Evolutionary conservation across 2,113 vertebrate genomes (phyloP).

Genomic region (Acrocephalus arundinaceus): DNA sequence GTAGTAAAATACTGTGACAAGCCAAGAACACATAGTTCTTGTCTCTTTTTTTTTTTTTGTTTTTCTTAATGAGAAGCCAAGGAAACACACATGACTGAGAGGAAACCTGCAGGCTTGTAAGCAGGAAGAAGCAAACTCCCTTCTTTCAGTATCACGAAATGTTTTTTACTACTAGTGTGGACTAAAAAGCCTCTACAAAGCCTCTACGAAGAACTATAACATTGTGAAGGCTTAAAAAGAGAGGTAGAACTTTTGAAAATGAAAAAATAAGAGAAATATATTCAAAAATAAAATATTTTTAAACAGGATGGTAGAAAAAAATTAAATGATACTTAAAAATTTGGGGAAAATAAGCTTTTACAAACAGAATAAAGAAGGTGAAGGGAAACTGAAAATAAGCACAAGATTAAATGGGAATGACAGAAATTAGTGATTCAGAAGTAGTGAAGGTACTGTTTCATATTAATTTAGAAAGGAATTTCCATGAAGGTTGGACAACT

Average conservation of each 20-base stretch:
- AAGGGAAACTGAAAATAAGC: neutral
- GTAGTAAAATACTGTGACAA: conserved; percentile 37
- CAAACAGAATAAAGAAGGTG: neutral
- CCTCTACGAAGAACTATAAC: neutral
- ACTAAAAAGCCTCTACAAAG: neutral
- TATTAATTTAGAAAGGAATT: neutral
- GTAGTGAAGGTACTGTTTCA: neutral
- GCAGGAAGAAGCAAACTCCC: conserved; percentile 5
- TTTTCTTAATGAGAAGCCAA: conserved; percentile 47
- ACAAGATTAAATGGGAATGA: neutral
- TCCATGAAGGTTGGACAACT: neutral
- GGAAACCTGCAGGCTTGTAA: conserved; percentile 22
- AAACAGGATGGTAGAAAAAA: neutral
- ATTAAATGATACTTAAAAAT: neutral
- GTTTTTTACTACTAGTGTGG: neutral
- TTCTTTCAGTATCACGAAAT: neutral
- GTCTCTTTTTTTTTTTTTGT: conserved; percentile 28
- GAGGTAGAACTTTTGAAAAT: neutral
- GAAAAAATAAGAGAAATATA: neutral
- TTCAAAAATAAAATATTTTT: neutral
- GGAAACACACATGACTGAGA: conserved; percentile 3
- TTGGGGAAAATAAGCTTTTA: neutral
- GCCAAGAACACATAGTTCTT: conserved; percentile 55
- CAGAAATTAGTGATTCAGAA: neutral
- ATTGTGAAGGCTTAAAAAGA: neutral